Percentiles rank a stretch among this genome's conserved stretches.
These are phyloP conservation scores for Anas platyrhynchos DNA, from an alignment of 2,113 vertebrate genomes.

Conservation along the genomic window DNA sequence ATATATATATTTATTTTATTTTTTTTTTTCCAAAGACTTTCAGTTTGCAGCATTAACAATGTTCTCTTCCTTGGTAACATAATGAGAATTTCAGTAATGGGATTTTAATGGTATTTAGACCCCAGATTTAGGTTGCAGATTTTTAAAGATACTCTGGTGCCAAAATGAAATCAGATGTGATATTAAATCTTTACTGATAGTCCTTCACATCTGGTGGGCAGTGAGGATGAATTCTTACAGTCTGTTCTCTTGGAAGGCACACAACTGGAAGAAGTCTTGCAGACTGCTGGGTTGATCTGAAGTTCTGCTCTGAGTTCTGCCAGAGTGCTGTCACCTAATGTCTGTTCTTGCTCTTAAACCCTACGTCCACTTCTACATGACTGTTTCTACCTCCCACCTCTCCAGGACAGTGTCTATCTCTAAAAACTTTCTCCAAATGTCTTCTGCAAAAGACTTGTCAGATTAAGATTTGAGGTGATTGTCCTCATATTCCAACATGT, in stretches of 20 bases:
- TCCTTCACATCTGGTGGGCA: background rate
- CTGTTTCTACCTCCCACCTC: background rate
- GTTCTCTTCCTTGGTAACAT: background rate
- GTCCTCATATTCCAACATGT: background rate
- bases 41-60: background rate
- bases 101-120: background rate
- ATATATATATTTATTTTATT: background rate
- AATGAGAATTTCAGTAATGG: background rate
- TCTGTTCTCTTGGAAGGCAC: background rate
- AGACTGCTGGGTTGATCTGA: background rate
- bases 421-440: background rate
- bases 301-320: background rate
- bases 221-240: background rate
- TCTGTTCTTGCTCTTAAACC: background rate
- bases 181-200: background rate
- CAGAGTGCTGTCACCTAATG: background rate
- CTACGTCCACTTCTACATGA: rapidly evolving
- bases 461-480: background rate
- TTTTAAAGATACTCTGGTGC: background rate
- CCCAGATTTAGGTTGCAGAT: background rate
- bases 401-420: background rate
- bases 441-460: background rate
- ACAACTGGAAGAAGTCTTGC: background rate
- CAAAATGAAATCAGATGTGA: background rate
- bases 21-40: background rate